These are phyloP conservation scores for Ranitomeya variabilis DNA, from an alignment of 2,113 vertebrate species.

Conservation along the genomic window DNA sequence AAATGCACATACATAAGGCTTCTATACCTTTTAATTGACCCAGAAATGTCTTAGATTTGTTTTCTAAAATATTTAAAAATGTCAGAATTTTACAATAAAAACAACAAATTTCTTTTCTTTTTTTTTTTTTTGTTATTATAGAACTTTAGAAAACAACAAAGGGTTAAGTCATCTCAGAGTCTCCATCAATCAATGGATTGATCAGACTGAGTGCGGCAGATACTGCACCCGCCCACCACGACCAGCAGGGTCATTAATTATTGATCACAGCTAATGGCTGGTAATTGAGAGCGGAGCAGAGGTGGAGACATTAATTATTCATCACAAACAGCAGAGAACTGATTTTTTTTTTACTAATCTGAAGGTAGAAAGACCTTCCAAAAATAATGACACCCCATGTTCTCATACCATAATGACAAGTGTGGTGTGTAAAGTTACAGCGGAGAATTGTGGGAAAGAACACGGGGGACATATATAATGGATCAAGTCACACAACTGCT, in stretches of 20 bases:
- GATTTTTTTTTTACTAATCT: slow-evolving; percentile 13
- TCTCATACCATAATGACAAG: background rate
- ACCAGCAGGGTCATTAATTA: slow-evolving; percentile 58
- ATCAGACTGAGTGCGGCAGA: slow-evolving; percentile 33
- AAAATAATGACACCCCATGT: background rate
- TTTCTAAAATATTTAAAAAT: background rate
- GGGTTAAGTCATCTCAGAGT: background rate
- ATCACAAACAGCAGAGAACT: slow-evolving; percentile 39
- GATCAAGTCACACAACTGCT: background rate
- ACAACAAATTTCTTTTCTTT: background rate
- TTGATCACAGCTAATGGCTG: slow-evolving; percentile 60
- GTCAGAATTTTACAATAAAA: background rate
- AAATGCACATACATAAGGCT: too few relatives aligned
- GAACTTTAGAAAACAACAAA: background rate
- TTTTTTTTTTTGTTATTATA: background rate
- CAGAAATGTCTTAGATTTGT: background rate
- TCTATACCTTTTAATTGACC: background rate
- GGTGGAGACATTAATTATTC: slow-evolving; percentile 58
- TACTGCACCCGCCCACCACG: background rate
- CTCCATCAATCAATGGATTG: slow-evolving; percentile 20
- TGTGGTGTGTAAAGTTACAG: background rate
- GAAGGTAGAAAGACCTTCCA: background rate
- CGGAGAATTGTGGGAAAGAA: background rate
- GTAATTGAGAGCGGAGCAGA: slow-evolving; percentile 57
- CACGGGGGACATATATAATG: background rate